A percentile compares a stretch with the other conserved stretches of the same genome.
Conservation (phyloP, 2,113 vertebrate species). For the Mirounga angustirostris region DNA sequence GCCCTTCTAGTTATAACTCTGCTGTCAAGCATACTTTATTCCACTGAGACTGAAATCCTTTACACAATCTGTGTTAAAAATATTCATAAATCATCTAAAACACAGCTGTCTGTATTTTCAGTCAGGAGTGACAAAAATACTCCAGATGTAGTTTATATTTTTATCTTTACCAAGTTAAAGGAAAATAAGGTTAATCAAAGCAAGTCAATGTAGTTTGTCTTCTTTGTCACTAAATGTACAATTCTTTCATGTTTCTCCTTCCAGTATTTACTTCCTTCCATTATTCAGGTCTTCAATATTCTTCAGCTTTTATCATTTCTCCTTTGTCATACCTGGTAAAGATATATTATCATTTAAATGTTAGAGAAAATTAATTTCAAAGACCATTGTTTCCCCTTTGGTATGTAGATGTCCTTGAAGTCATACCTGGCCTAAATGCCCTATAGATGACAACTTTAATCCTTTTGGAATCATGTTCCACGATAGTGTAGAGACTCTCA, state of each 20-base stretch:
- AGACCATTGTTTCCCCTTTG: not conserved
- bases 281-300: not conserved
- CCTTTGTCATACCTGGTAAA: not conserved
- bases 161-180: slow-evolving; percentile 31
- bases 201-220: slow-evolving; percentile 1
- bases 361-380: slow-evolving; percentile 25
- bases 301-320: not conserved
- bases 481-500: not conserved
- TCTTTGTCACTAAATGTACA: not conserved
- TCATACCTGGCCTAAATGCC: rapidly evolving
- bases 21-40: slow-evolving; percentile 55
- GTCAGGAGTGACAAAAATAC: slow-evolving; percentile 51
- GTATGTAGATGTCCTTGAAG: not conserved
- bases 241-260: not conserved
- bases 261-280: not conserved
- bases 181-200: slow-evolving; percentile 54
- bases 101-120: slow-evolving; percentile 55
- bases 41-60: slow-evolving; percentile 53
- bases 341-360: not conserved
- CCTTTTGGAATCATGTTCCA: not conserved
- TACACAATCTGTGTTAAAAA: slow-evolving; percentile 63
- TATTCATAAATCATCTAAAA: slow-evolving; percentile 71
- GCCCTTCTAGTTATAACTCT: slow-evolving; percentile 50
- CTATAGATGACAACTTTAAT: not conserved
- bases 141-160: slow-evolving; percentile 49